Percentiles rank a stretch among this genome's conserved stretches.
Evolutionary conservation across 37 sponge, comb jelly and placozoan species (phyloP).

Genomic region (Theonella swinhoei): DNA sequence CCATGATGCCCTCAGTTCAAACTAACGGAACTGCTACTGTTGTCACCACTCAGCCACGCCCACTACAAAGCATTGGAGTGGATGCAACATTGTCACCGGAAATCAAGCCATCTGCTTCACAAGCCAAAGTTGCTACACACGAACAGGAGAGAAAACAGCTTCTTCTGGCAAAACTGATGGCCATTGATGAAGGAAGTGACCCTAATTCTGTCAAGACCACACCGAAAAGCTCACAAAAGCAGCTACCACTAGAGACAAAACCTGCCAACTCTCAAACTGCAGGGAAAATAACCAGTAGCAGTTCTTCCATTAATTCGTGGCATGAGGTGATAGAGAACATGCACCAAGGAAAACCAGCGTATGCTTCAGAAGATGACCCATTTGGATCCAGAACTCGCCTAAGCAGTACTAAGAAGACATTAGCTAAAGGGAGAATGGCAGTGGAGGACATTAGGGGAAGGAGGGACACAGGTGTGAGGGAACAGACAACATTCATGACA

Average conservation of each 20-base stretch:
- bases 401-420: background rate
- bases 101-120: background rate
- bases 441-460: background rate
- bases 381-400: slow-evolving; percentile 34
- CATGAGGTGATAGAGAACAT: slow-evolving; percentile 63
- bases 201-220: background rate
- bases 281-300: background rate
- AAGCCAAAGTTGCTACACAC: background rate
- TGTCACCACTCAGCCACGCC: background rate
- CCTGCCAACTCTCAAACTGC: background rate
- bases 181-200: slow-evolving; percentile 47
- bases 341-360: slow-evolving; percentile 77
- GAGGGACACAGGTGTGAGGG: background rate
- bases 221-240: background rate
- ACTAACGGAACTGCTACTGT: background rate
- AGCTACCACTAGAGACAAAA: background rate
- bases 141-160: slow-evolving; percentile 26
- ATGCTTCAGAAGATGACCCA: slow-evolving; percentile 70
- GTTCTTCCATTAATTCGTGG: background rate
- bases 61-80: no score
- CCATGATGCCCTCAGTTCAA: background rate
- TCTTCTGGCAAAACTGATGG: slow-evolving; percentile 55
- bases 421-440: background rate
- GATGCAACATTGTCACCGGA: no score
- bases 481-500: background rate